Evolutionary conservation across 1,140 invertebrate genomes (phyloP).

Genomic region (Nixonia krombeini): DNA sequence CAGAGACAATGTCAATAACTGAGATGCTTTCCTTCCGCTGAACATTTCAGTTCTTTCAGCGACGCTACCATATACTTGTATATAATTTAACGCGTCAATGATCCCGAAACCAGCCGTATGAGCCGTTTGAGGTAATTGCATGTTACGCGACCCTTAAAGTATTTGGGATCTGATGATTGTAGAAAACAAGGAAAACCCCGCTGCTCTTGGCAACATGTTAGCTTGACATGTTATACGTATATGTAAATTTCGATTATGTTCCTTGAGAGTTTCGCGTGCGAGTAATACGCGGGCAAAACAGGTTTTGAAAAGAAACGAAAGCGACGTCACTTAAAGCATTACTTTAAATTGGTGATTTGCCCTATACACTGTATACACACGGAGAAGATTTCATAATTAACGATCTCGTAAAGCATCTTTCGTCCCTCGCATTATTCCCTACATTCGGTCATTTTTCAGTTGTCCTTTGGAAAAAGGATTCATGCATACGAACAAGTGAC

Average conservation of each 20-base stretch:
- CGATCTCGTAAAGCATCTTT: conserved; percentile 16
- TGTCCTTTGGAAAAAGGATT: not conserved
- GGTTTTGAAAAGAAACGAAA: conserved; percentile 25
- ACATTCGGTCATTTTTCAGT: not conserved
- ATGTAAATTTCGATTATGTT: conserved; percentile 46
- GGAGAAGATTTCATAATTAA: conserved; percentile 35
- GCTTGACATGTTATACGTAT: conserved; percentile 39
- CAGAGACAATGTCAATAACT: not conserved
- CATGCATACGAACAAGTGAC: conserved; percentile 1
- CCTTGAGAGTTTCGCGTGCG: conserved; percentile 33
- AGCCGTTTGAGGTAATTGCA: conserved; percentile 29
- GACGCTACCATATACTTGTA: not conserved
- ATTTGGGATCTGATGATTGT: conserved; percentile 23
- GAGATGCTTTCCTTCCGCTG: not conserved
- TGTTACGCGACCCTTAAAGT: conserved; percentile 28
- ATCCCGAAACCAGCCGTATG: conserved; percentile 1
- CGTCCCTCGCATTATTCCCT: not conserved
- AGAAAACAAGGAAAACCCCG: conserved; percentile 32
- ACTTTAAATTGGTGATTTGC: conserved; percentile 8
- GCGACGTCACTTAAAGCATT: not conserved
- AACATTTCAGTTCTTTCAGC: conserved; percentile 2
- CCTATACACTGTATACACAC: conserved; percentile 32
- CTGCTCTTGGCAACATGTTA: conserved; percentile 25
- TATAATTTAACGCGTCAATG: conserved; percentile 16
- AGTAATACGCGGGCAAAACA: conserved; percentile 38